Percentiles rank a stretch among this genome's conserved stretches.
phyloP scores from a whole-genome alignment of 2,888 invertebrate genomes.

The Lottia scabra region DNA sequence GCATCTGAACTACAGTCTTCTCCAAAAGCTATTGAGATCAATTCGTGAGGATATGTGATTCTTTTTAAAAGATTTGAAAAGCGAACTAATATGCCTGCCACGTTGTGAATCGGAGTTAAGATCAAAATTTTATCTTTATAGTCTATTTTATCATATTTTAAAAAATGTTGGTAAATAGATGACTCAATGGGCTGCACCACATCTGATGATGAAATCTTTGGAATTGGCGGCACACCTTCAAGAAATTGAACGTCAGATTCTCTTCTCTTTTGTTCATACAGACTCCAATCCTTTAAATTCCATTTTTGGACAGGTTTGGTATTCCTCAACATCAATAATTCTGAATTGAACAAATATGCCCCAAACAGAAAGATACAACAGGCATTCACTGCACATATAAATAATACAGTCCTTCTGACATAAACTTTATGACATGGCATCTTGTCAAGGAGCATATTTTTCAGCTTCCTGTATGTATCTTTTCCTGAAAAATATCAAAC shows the following conservation, averaged over 20 bases:
- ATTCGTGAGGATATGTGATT: slow-evolving; percentile 55
- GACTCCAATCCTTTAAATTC: not conserved
- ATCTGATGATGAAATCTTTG: slow-evolving; percentile 43
- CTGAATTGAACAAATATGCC: not conserved
- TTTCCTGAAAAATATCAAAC: too few species aligned
- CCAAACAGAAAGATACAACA: not conserved
- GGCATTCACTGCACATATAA: not conserved
- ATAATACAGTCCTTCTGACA: too few species aligned
- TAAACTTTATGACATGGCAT: too few species aligned
- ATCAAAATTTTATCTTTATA: slow-evolving; percentile 49
- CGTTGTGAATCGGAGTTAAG: slow-evolving; percentile 59
- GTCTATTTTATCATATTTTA: slow-evolving; percentile 27
- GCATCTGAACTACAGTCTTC: slow-evolving; percentile 62
- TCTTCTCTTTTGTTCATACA: not conserved
- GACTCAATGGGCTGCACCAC: slow-evolving; percentile 36
- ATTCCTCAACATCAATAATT: not conserved
- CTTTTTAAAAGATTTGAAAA: slow-evolving; percentile 47
- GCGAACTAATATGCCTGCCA: slow-evolving; percentile 39
- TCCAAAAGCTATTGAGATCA: slow-evolving; percentile 58
- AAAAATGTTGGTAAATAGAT: slow-evolving; percentile 31
- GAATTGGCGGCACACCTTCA: slow-evolving; percentile 40
- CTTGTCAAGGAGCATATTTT: too few species aligned
- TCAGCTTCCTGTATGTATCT: too few species aligned
- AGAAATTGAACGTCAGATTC: not conserved
- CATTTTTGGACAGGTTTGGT: not conserved